These are phyloP conservation scores for Agrotis puta DNA, from an alignment of 2,888 invertebrate species.

Conservation along the genomic window DNA sequence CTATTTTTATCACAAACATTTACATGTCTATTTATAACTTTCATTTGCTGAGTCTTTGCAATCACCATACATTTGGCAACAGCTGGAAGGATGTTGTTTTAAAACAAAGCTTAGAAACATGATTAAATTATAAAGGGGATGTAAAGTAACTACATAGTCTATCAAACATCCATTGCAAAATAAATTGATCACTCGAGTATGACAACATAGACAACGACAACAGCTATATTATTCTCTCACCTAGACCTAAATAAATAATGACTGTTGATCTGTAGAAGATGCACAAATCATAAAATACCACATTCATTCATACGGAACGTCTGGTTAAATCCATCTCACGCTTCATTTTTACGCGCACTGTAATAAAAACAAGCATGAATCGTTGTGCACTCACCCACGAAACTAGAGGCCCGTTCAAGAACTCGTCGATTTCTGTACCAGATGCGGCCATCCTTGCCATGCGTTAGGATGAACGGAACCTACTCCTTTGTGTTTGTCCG, in stretches of 20 bases:
- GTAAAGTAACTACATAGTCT: conserved; percentile 24
- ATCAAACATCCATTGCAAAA: conserved; percentile 60
- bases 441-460: conserved; percentile 91
- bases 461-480: conserved; percentile 83
- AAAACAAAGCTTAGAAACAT: not conserved
- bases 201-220: conserved; percentile 53
- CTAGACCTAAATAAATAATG: conserved; percentile 45
- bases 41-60: conserved; percentile 29
- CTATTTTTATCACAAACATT: conserved; percentile 39
- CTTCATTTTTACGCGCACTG: conserved; percentile 76
- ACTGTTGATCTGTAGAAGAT: conserved; percentile 13
- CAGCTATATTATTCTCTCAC: conserved; percentile 28
- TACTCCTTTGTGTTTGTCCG: conserved; percentile 76
- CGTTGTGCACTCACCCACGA: conserved; percentile 94
- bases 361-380: conserved; percentile 81
- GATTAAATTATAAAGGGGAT: not conserved
- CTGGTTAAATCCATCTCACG: conserved; percentile 80
- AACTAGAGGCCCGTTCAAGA: conserved; percentile 95
- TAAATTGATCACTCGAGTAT: conserved; percentile 65
- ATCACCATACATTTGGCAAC: conserved; percentile 38
- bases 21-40: conserved; percentile 31
- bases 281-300: conserved; percentile 33
- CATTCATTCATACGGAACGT: conserved; percentile 80
- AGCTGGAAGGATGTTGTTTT: conserved; percentile 46
- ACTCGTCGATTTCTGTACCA: conserved; percentile 95